Conservation (phyloP, 2,888 invertebrate species). For the Galerucella pusilla region DNA sequence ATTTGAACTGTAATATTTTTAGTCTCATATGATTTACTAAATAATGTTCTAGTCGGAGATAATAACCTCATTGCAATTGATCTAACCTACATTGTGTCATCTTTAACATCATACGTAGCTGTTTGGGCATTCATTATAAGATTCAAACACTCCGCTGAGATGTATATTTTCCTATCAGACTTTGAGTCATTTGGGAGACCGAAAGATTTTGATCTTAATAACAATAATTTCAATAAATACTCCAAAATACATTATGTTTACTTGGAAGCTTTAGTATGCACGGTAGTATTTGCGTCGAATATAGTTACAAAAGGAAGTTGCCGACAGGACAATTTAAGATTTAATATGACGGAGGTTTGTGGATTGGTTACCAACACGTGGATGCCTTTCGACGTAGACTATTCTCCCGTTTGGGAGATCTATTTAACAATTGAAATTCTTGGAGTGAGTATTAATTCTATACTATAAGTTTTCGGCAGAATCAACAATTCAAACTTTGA, state of each 20-base stretch:
- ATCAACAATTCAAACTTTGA: too few species aligned
- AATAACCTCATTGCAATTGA: conserved; percentile 29
- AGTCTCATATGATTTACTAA: not conserved
- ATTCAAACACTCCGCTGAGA: conserved; percentile 17
- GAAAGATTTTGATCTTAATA: conserved; percentile 37
- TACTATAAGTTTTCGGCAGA: too few species aligned
- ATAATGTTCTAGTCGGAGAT: conserved; percentile 20
- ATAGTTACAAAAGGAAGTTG: conserved; percentile 31
- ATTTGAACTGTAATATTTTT: too few species aligned
- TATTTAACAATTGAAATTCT: conserved; percentile 29
- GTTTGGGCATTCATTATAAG: conserved; percentile 12
- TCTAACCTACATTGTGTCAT: conserved; percentile 25
- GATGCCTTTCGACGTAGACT: conserved; percentile 43
- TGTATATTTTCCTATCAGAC: conserved; percentile 36
- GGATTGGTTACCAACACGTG: conserved; percentile 40
- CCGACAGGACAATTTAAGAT: conserved; percentile 29
- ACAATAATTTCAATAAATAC: conserved; percentile 33
- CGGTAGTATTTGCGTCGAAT: conserved; percentile 18
- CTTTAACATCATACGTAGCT: conserved; percentile 16
- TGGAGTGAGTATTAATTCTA: conserved; percentile 14
- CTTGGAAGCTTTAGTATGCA: conserved; percentile 26
- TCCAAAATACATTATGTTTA: conserved; percentile 35
- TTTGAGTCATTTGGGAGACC: conserved; percentile 40
- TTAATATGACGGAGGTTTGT: conserved; percentile 35
- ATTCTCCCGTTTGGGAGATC: conserved; percentile 36